These are phyloP conservation scores for Congeria kusceri DNA, from an alignment of 2,888 invertebrate genomes.

Conservation along the genomic window DNA sequence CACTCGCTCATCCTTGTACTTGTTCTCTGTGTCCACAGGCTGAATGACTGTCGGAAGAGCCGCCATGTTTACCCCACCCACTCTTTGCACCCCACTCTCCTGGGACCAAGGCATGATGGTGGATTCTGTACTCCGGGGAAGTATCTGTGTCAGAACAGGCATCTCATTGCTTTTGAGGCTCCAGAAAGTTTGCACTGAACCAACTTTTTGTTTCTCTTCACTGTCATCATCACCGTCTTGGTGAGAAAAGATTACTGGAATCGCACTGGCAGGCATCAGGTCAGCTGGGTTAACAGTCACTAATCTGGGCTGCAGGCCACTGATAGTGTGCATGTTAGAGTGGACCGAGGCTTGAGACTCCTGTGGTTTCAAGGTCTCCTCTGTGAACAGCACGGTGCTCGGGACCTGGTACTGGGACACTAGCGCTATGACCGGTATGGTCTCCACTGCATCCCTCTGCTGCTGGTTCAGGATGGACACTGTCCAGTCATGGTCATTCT, in stretches of 20 bases:
- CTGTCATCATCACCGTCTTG: not conserved
- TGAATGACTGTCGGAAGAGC: no score
- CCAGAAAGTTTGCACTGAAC: no score
- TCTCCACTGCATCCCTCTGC: constrained; percentile 44
- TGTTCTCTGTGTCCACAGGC: no score
- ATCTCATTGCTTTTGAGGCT: no score
- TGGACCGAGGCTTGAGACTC: not conserved
- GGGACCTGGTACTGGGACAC: not conserved
- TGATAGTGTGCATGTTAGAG: not conserved
- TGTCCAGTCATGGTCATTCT: constrained; percentile 23
- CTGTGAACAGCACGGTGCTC: not conserved
- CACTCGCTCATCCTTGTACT: no score
- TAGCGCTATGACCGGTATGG: constrained; percentile 17
- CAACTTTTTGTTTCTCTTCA: not conserved
- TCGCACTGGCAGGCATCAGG: constrained; percentile 29
- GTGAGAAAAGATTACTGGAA: constrained; percentile 26
- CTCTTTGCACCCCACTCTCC: no score
- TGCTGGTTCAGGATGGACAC: constrained; percentile 26
- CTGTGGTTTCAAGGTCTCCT: no score
- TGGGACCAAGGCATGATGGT: no score
- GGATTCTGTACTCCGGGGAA: no score
- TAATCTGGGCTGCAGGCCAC: not conserved
- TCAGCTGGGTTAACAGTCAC: constrained; percentile 12
- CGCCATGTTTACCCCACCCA: no score
- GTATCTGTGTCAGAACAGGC: no score